A percentile compares a stretch with the other conserved stretches of the same genome.
Evolutionary conservation across 2,113 vertebrate genomes (phyloP).

Genomic region (Pogona vitticeps): DNA sequence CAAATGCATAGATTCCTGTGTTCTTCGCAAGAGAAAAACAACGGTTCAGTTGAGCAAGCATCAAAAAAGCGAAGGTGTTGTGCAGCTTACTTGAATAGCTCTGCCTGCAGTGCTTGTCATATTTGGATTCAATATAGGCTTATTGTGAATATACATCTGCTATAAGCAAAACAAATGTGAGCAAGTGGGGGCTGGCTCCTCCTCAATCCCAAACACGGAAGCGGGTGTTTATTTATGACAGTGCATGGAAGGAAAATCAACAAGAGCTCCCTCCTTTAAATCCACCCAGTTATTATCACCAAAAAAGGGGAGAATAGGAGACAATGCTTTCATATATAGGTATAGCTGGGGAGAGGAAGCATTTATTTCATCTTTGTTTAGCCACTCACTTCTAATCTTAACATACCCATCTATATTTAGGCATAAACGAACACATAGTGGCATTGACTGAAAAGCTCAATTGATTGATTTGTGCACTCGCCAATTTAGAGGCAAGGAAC

Average conservation of each 20-base stretch:
- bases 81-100: neutral
- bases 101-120: neutral
- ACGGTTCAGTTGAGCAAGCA: neutral
- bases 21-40: neutral
- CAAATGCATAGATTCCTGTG: neutral
- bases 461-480: neutral
- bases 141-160: neutral
- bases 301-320: neutral
- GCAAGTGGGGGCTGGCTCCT: neutral
- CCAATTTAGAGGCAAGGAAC: constrained; percentile 2
- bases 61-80: neutral
- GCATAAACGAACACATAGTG: neutral
- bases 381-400: neutral
- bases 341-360: neutral
- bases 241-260: neutral
- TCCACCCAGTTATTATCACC: neutral
- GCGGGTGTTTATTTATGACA: neutral
- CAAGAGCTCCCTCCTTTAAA: neutral
- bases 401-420: neutral
- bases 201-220: neutral
- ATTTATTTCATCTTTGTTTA: constrained; percentile 10
- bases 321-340: neutral
- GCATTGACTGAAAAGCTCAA: neutral
- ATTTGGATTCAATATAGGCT: neutral
- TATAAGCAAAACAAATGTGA: neutral